Evolutionary conservation across 2,797 vertebrate species (phyloP), one percentile per base, ranked within the genome.

Genomic region (Cetoscarus ocellatus): DNA sequence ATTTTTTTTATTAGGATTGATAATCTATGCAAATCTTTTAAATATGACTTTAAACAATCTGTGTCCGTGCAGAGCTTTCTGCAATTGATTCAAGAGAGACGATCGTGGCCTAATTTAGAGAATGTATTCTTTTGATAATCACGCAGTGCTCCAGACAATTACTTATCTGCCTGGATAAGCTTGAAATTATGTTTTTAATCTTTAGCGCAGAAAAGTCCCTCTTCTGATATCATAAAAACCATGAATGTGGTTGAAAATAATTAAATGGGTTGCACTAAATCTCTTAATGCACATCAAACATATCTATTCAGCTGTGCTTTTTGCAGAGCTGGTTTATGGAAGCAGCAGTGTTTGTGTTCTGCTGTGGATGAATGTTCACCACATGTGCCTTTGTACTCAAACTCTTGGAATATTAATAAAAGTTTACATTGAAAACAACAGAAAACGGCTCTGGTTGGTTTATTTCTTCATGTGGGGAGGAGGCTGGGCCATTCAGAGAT

Each of bases 1-100:
- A 65, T 84, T 84, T 88, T n/a, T 27, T 76, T 83, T 83, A 87
- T 91, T 83, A 82, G 66, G 74, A 83, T 81, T 86, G 80, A 89
- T 86, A 82, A 88, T 92, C 89, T 94, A 93, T 94, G 93, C 92
- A 93, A 93, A 90, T 92, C 76, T 91, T 80, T 92, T 86, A 91
- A 83, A 83, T 89, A 88, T 89, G 65, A 83, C 76, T 90, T 89
- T 86, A 87, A 90, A 86, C 83, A 86, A 87, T 89, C 89, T 85
- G 61, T 70, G 71, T 86, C 85, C 81, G 84, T 90, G 82, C 73
- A 86, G 79, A 51, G 80, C 65, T 78, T 78, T 87, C 75, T 93
- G 89, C 85, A 86, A 87, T 87, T 68, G 85, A 79, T 88, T 88
- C 83, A 78, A 84, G 63, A 69, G 78, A 84, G 72, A 88, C 70